Evolutionary conservation across 2,888 invertebrate genomes (phyloP).

Genomic region (Ophion costatus): DNA sequence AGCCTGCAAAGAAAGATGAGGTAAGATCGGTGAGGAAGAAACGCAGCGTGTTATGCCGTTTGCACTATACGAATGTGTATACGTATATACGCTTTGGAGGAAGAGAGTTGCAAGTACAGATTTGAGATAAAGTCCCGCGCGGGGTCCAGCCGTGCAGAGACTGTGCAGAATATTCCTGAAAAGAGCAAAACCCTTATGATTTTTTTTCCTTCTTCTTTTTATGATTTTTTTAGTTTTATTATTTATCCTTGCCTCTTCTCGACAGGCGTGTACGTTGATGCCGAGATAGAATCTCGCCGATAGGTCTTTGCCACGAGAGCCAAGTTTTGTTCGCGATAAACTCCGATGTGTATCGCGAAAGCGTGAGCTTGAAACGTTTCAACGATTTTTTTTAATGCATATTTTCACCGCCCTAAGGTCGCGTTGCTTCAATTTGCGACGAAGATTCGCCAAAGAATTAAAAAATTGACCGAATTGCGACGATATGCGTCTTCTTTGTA

Average conservation of each 20-base stretch:
- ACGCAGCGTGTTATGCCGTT: constrained; percentile 43
- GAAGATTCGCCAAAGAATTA: too few species aligned
- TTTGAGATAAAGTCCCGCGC: constrained; percentile 67
- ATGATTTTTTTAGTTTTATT: background rate
- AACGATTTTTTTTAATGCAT: too few species aligned
- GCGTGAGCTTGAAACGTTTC: too few species aligned
- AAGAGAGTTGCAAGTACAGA: constrained; percentile 69
- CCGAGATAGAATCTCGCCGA: constrained; percentile 74
- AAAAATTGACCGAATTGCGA: too few species aligned
- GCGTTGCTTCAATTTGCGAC: too few species aligned
- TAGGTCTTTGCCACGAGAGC: constrained; percentile 39
- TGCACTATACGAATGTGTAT: background rate
- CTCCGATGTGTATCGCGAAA: constrained; percentile 10
- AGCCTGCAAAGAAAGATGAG: constrained; percentile 33
- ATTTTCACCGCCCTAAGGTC: too few species aligned
- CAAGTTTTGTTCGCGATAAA: constrained; percentile 30
- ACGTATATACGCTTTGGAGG: constrained; percentile 17
- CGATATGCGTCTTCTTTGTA: background rate
- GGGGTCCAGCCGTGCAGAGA: constrained; percentile 41
- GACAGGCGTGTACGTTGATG: constrained; percentile 73
- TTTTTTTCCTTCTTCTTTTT: background rate
- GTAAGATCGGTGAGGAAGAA: constrained; percentile 54
- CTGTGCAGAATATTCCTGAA: constrained; percentile 58
- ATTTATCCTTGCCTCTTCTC: constrained; percentile 43
- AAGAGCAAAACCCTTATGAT: constrained; percentile 38